A percentile compares a stretch with the other conserved stretches of the same genome.
phyloP scores from a whole-genome alignment of 2,888 invertebrate species.

The Colostygia pectinataria region DNA sequence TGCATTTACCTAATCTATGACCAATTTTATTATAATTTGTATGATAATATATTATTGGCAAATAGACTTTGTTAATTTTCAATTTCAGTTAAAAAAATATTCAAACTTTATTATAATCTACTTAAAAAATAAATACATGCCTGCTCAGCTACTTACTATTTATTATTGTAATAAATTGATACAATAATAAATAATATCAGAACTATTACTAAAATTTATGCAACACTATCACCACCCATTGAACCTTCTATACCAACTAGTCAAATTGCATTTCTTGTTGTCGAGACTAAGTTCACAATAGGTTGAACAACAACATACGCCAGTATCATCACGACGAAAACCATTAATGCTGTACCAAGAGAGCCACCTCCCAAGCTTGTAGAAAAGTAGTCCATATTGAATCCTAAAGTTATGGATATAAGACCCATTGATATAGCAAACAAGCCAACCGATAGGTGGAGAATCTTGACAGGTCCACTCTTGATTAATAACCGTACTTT shows the following conservation, averaged over 20 bases:
- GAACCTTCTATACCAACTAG: conserved; percentile 53
- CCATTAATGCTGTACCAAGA: conserved; percentile 62
- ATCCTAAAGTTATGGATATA: conserved; percentile 66
- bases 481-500: conserved; percentile 73
- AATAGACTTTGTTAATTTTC: too few species aligned
- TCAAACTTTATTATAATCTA: too few species aligned
- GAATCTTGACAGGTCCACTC: conserved; percentile 74
- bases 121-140: too few species aligned
- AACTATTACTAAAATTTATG: conserved; percentile 31
- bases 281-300: conserved; percentile 60
- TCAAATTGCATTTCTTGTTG: conserved; percentile 63
- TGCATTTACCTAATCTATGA: too few species aligned
- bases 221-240: conserved; percentile 57
- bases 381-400: conserved; percentile 66
- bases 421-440: conserved; percentile 79
- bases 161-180: background rate
- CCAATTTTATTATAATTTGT: too few species aligned
- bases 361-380: conserved; percentile 45
- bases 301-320: conserved; percentile 66
- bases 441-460: conserved; percentile 79
- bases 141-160: background rate
- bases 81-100: too few species aligned
- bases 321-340: conserved; percentile 58
- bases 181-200: background rate
- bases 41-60: too few species aligned